Conservation (phyloP, 1,140 invertebrate genomes). For the Drosophila santomea region DNA sequence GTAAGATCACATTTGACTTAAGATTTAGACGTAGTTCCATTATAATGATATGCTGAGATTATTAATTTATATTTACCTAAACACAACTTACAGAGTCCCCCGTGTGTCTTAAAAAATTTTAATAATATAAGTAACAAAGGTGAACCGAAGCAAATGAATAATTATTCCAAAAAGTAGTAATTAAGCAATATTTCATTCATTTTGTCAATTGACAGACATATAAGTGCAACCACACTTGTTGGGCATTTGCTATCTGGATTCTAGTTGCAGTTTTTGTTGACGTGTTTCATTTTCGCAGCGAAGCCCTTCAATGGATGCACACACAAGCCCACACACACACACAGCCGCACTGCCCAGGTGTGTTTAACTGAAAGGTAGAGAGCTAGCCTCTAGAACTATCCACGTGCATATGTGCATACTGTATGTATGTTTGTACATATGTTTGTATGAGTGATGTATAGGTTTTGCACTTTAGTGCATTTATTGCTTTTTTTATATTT, state of each 20-base stretch:
- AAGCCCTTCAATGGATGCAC: slow-evolving; percentile 56
- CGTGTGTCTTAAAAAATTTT: no score
- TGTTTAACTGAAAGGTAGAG: slow-evolving; percentile 24
- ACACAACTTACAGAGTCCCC: no score
- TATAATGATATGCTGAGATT: no score
- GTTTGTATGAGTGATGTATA: neutral
- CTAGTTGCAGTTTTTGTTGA: slow-evolving; percentile 51
- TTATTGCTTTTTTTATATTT: slow-evolving; percentile 11
- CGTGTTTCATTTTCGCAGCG: slow-evolving; percentile 55
- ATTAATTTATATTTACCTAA: no score
- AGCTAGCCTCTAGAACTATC: slow-evolving; percentile 50
- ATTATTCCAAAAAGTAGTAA: neutral
- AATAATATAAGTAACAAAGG: no score
- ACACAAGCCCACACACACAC: slow-evolving; percentile 8
- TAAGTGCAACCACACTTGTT: slow-evolving; percentile 3
- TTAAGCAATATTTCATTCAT: neutral
- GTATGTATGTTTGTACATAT: neutral
- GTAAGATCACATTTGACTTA: no score
- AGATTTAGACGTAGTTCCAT: no score
- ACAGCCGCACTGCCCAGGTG: neutral
- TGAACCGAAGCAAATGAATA: no score
- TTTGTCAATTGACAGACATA: slow-evolving; percentile 3
- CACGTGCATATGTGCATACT: slow-evolving; percentile 41
- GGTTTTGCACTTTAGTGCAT: slow-evolving; percentile 35
- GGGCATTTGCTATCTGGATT: slow-evolving; percentile 34